phyloP scores from a whole-genome alignment of 1,140 invertebrate genomes.

The Venturia canescens region DNA sequence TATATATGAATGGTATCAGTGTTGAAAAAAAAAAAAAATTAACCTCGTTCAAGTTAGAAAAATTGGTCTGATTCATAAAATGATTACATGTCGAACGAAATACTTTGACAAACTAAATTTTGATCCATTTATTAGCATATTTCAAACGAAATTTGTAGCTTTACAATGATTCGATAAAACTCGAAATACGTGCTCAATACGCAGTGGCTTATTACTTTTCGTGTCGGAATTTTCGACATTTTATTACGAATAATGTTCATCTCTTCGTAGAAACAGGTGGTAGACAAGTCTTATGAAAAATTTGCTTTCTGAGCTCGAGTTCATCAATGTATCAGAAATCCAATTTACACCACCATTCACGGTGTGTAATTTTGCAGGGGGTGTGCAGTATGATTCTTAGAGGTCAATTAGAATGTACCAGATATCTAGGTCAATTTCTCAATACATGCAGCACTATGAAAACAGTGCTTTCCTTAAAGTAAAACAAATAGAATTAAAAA shows the following conservation, averaged over 20 bases:
- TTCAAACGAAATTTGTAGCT: background rate
- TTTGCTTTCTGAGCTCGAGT: background rate
- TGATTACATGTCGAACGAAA: too few relatives aligned
- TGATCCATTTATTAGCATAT: background rate
- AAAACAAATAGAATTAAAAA: background rate
- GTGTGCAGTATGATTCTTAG: background rate
- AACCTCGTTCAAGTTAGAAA: too few relatives aligned
- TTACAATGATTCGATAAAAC: too few relatives aligned
- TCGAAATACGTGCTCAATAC: too few relatives aligned
- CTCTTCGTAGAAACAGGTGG: background rate
- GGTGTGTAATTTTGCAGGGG: background rate
- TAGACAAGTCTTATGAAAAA: background rate
- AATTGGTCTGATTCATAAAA: too few relatives aligned
- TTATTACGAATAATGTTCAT: background rate
- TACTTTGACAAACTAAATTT: too few relatives aligned
- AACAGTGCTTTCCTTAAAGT: background rate
- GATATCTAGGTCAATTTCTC: too few relatives aligned
- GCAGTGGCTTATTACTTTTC: too few relatives aligned
- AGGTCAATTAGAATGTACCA: background rate
- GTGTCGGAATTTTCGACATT: background rate
- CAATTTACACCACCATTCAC: background rate
- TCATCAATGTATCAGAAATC: background rate
- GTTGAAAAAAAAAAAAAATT: too few relatives aligned
- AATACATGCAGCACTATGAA: background rate
- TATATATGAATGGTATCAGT: too few relatives aligned